Evolutionary conservation across 2,888 invertebrate species (phyloP).

Genomic region (Andrena fulva): DNA sequence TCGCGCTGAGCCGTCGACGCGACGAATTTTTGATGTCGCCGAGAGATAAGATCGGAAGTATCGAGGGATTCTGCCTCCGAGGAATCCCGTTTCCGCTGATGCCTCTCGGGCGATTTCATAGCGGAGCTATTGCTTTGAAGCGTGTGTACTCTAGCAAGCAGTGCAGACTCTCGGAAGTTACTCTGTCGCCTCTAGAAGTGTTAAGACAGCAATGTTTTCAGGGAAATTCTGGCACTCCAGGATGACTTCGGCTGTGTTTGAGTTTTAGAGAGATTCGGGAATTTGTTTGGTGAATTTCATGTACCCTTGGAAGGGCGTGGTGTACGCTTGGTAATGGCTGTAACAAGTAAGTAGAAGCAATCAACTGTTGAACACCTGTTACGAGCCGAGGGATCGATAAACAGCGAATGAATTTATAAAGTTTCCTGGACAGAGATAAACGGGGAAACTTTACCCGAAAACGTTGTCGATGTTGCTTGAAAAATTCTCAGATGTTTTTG

Average conservation of each 20-base stretch:
- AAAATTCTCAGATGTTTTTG: neutral
- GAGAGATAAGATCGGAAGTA: neutral
- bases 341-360: no score
- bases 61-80: neutral
- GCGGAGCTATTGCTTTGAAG: neutral
- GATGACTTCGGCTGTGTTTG: no score
- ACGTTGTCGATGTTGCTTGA: neutral
- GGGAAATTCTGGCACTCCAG: no score
- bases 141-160: no score
- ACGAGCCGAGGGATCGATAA: neutral
- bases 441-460: neutral
- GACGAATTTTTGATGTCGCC: conserved; percentile 16
- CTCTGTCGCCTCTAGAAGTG: no score
- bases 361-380: neutral
- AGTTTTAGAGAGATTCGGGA: no score
- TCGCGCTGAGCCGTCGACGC: neutral
- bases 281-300: no score
- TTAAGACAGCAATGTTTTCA: no score
- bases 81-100: neutral
- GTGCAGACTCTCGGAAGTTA: no score
- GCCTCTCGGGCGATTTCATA: neutral
- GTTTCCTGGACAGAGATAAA: conserved; percentile 2
- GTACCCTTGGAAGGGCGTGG: no score
- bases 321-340: no score
- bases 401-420: neutral